Percentiles rank a stretch among this genome's conserved stretches.
phyloP scores from a whole-genome alignment of 2,113 vertebrate species.

The Carlito syrichta region DNA sequence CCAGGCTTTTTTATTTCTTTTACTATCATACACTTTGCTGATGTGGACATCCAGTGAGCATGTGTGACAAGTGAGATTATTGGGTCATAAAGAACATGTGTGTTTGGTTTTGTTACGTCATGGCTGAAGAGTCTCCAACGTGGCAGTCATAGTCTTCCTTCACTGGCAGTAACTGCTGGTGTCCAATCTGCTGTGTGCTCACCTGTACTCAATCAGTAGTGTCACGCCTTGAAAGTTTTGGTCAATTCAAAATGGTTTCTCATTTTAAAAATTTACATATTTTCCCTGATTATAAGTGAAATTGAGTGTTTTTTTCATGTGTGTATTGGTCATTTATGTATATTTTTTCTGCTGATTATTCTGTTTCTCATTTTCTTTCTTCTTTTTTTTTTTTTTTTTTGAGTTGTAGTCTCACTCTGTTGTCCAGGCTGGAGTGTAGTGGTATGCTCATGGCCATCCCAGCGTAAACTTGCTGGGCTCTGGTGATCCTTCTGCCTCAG shows the following conservation, averaged over 20 bases:
- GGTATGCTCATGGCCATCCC: too few relatives aligned
- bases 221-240: background rate
- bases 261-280: background rate
- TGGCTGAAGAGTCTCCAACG: background rate
- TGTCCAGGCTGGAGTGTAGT: too few relatives aligned
- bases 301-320: background rate
- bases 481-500: too few relatives aligned
- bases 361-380: background rate
- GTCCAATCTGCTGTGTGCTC: background rate
- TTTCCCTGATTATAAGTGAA: background rate
- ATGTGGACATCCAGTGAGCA: background rate
- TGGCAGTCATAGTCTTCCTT: background rate
- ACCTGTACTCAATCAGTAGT: background rate
- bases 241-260: background rate
- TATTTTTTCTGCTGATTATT: background rate
- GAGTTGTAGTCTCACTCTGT: too few relatives aligned
- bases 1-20: background rate
- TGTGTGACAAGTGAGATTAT: background rate
- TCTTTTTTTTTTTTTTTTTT: too few relatives aligned
- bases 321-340: background rate
- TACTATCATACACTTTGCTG: background rate
- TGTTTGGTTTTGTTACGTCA: background rate
- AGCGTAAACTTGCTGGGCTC: too few relatives aligned
- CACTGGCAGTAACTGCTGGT: background rate
- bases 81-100: background rate